Evolutionary conservation across 2,113 vertebrate species (phyloP).

Genomic region (Rhodinocichla rosea): DNA sequence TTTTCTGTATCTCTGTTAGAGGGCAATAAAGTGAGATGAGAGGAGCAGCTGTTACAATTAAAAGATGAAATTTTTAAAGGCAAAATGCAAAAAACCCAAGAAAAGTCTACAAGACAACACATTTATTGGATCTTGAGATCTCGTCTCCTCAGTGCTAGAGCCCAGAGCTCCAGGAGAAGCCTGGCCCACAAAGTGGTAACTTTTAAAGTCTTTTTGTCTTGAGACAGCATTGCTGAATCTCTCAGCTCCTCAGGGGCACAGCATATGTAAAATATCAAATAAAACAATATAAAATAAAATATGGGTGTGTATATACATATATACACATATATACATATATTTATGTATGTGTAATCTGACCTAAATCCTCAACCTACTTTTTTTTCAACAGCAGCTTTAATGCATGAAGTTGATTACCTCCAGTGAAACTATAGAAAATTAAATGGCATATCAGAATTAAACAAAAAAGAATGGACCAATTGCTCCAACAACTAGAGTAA

Average conservation of each 20-base stretch:
- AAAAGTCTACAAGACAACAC: neutral
- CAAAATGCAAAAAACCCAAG: neutral
- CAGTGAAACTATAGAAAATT: neutral
- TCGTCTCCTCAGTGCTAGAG: neutral
- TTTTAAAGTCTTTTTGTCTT: neutral
- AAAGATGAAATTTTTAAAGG: neutral
- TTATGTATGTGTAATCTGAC: neutral
- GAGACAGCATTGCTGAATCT: neutral
- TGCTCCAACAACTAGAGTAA: neutral
- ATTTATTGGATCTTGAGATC: neutral
- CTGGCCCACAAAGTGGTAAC: neutral
- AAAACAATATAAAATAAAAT: neutral
- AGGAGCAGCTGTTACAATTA: neutral
- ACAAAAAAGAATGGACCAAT: neutral
- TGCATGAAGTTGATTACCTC: neutral
- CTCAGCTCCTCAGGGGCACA: neutral
- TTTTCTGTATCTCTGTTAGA: neutral
- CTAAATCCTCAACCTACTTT: neutral
- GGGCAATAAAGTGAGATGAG: neutral
- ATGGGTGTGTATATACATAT: rapidly evolving
- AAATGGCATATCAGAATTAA: neutral
- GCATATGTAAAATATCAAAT: neutral
- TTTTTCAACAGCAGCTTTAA: neutral
- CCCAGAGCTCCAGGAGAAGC: neutral
- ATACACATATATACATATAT: too few species aligned